Conservation (phyloP, 2,888 invertebrate species). For the Thera obeliscata region DNA sequence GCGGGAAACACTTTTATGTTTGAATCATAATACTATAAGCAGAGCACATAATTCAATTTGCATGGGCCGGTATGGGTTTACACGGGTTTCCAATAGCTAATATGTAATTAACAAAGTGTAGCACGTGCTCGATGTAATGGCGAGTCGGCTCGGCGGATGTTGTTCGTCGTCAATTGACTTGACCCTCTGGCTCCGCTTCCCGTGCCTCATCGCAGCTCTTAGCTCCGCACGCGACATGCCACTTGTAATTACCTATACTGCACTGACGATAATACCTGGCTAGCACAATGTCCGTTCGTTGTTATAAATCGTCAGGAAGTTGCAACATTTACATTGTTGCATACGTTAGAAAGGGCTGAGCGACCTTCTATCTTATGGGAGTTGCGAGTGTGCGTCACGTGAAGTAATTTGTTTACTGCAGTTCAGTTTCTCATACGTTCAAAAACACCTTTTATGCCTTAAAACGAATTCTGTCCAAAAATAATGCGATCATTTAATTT, state of each 20-base stretch:
- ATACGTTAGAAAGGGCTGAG: constrained; percentile 40
- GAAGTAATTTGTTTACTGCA: constrained; percentile 26
- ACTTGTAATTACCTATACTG: constrained; percentile 37
- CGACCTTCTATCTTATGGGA: constrained; percentile 40
- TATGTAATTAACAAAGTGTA: constrained; percentile 52
- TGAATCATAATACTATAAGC: not conserved
- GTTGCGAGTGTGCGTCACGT: constrained; percentile 28
- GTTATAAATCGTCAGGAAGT: constrained; percentile 38
- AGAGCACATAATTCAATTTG: not conserved
- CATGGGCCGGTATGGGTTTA: not conserved
- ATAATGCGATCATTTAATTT: too few species aligned
- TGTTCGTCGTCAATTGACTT: constrained; percentile 79
- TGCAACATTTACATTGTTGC: constrained; percentile 39
- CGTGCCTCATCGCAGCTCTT: constrained; percentile 59
- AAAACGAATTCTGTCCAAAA: too few species aligned
- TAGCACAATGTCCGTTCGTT: constrained; percentile 23
- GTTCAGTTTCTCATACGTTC: constrained; percentile 11
- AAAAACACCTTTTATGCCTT: constrained; percentile 11
- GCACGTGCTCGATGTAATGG: constrained; percentile 66
- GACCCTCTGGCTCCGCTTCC: constrained; percentile 76
- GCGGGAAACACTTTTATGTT: not conserved
- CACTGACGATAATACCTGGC: constrained; percentile 27
- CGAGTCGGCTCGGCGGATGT: constrained; percentile 71
- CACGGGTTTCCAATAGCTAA: constrained; percentile 22
- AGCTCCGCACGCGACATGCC: constrained; percentile 56